phyloP scores from a whole-genome alignment of 2,797 vertebrate genomes.

The Lindbergichthys nudifrons region DNA sequence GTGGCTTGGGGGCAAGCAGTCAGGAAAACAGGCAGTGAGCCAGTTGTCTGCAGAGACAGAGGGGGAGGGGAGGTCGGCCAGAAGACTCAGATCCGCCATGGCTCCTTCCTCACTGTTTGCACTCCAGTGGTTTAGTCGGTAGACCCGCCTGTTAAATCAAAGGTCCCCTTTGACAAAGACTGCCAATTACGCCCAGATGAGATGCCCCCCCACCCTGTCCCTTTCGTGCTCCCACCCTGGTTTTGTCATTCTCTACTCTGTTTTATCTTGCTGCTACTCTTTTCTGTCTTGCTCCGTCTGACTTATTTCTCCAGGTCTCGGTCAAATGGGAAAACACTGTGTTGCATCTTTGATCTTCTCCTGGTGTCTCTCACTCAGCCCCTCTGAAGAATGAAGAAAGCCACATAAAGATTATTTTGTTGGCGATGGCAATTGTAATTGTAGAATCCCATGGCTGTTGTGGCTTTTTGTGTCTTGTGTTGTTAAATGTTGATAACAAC shows the following conservation, averaged over 20 bases:
- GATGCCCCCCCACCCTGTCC: constrained; percentile 55
- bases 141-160: constrained; percentile 84
- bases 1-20: constrained; percentile 75
- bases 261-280: constrained; percentile 54
- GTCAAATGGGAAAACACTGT: constrained; percentile 77
- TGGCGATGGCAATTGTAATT: constrained; percentile 46
- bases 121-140: constrained; percentile 84
- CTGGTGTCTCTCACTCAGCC: constrained; percentile 49
- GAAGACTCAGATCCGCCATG: constrained; percentile 76
- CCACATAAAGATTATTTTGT: constrained; percentile 45
- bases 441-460: constrained; percentile 62
- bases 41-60: constrained; percentile 77
- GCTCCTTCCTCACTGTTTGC: constrained; percentile 82
- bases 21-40: constrained; percentile 76
- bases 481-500: constrained; percentile 53
- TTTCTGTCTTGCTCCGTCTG: constrained; percentile 46
- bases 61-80: constrained; percentile 57
- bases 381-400: constrained; percentile 61
- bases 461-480: constrained; percentile 42
- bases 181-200: constrained; percentile 80
- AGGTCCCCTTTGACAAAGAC: constrained; percentile 82
- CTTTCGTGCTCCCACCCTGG: constrained; percentile 42
- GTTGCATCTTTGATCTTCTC: constrained; percentile 71
- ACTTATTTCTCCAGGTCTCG: constrained; percentile 70
- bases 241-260: constrained; percentile 48